phyloP scores from a whole-genome alignment of 2,888 invertebrate genomes.

The Hartigia nigra region DNA sequence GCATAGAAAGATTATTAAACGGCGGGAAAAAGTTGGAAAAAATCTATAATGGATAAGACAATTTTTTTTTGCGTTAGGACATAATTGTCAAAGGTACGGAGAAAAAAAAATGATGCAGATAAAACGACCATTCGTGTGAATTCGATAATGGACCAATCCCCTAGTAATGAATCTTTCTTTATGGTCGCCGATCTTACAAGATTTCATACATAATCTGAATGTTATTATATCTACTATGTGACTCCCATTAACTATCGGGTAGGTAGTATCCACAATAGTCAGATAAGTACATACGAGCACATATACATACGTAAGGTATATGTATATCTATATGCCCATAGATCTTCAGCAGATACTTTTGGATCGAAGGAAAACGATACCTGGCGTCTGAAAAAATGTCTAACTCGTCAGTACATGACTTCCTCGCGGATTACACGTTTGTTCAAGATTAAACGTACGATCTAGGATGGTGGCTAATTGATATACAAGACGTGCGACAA shows the following conservation, averaged over 20 bases:
- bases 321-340: constrained; percentile 31
- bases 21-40: neutral
- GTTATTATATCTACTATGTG: neutral
- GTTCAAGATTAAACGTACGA: constrained; percentile 20
- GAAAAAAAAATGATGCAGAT: neutral
- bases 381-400: constrained; percentile 30
- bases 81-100: constrained; percentile 1
- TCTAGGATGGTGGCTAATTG: constrained; percentile 26
- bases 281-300: constrained; percentile 32
- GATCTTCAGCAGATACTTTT: constrained; percentile 44
- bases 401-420: constrained; percentile 26
- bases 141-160: constrained; percentile 51
- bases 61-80: neutral
- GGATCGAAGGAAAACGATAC: neutral
- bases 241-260: constrained; percentile 1
- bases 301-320: constrained; percentile 16
- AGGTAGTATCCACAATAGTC: constrained; percentile 29
- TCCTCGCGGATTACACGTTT: constrained; percentile 23
- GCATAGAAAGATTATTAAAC: neutral
- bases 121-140: neutral
- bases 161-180: constrained; percentile 56
- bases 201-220: constrained; percentile 35
- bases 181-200: constrained; percentile 45
- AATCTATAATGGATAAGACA: neutral
- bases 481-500: constrained; percentile 21